Base-by-base conservation (phyloP, 1,140 invertebrate species). In the Ditylenchus dipsaci region DNA sequence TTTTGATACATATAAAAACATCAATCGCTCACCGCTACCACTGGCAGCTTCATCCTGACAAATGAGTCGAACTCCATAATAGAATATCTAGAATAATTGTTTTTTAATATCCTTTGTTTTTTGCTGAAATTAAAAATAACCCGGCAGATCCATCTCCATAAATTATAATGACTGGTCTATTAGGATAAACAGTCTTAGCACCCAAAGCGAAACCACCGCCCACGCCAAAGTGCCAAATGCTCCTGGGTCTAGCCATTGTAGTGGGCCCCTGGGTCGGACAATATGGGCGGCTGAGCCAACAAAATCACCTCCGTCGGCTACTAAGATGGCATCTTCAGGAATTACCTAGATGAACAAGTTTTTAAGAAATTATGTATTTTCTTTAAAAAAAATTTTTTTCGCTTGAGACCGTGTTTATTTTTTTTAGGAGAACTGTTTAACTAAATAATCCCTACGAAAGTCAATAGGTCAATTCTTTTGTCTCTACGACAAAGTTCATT, bases 201-300 rank as follows among this genome's bases (percentile, higher is more conserved):
- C 88, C 88, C 13, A 89, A 78, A 63, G 88, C 88, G 84, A 89
- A 89, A 0, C 88, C 88, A 66, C 86, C 88, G 26, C 88, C 88
- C 62, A 88, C 88, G 21, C 88, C 75, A 11, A 74, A 23, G 73
- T 74, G n/a, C 74, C 75, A 82, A 89, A 89, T 23, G 88, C 87
- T 62, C 88, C 88, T 61, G 88, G 88, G 79, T 89, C 88, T 49
- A 71, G 58, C 88, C 88, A 89, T 42, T 79, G 78, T 21, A 89
- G 79, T 13, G 88, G 88, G 15, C 85, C 86, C 66, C 87, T 77
- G 1, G 88, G 88, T 80, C 84, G 79, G 0, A 87, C 81, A 67
- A 88, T 88, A 77, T 89, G 89, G 21, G 88, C 86, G 63, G 88
- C 88, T 23, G 87, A 87, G 0, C 85, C 88, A 53, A 89, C 88